A percentile compares a stretch with the other conserved stretches of the same genome.
These are phyloP conservation scores for Aradus depressus DNA, from an alignment of 2,888 invertebrate genomes.

Conservation along the genomic window DNA sequence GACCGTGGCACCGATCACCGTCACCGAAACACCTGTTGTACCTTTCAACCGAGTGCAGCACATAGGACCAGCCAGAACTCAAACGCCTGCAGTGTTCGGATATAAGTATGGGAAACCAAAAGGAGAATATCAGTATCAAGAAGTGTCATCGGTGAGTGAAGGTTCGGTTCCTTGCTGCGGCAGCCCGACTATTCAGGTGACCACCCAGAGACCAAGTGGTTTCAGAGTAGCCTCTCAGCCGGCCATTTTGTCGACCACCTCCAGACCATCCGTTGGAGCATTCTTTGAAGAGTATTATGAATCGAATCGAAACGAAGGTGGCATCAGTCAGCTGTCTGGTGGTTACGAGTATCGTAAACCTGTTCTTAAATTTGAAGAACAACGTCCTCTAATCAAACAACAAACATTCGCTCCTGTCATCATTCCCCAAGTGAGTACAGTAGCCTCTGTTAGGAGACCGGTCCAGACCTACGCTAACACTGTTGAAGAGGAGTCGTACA, in stretches of 20 bases:
- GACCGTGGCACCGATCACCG: constrained; percentile 20
- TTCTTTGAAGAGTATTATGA: constrained; percentile 26
- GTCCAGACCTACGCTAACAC: constrained; percentile 25
- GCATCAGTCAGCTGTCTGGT: not conserved
- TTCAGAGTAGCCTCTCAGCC: constrained; percentile 3
- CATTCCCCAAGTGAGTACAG: constrained; percentile 19
- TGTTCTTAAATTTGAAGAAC: constrained; percentile 16
- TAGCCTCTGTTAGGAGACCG: constrained; percentile 13
- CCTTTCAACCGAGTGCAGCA: constrained; percentile 28
- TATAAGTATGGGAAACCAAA: constrained; percentile 20
- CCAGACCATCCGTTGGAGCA: constrained; percentile 19
- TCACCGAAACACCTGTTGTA: constrained; percentile 26
- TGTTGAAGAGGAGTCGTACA: constrained; percentile 25
- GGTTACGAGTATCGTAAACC: constrained; percentile 16
- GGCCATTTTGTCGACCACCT: constrained; percentile 10
- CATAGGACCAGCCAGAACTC: not conserved
- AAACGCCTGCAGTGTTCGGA: constrained; percentile 10
- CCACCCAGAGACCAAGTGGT: constrained; percentile 4
- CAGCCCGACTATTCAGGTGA: constrained; percentile 3
- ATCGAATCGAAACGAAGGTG: constrained; percentile 18
- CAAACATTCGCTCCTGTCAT: constrained; percentile 16
- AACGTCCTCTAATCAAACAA: not conserved
- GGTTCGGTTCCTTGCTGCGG: constrained; percentile 11
- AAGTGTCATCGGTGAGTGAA: not conserved
- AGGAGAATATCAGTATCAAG: too few relatives aligned